Percentiles rank a stretch among this genome's conserved stretches.
These are phyloP conservation scores for Philonicus albiceps DNA, from an alignment of 2,888 invertebrate species.

Conservation along the genomic window DNA sequence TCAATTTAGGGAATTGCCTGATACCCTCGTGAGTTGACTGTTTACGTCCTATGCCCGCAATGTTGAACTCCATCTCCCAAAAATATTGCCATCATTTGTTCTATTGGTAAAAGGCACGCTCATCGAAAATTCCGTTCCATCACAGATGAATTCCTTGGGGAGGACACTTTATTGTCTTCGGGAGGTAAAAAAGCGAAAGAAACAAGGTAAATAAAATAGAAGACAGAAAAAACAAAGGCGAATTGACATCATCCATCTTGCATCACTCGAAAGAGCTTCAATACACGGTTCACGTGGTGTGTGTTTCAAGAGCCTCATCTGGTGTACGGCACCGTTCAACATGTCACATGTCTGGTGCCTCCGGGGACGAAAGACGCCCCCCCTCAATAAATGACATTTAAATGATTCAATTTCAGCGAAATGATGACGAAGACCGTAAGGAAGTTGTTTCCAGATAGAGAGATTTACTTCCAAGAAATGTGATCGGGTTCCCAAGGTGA, in stretches of 20 bases:
- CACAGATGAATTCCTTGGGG: not conserved
- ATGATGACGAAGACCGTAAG: not conserved
- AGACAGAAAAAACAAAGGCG: slow-evolving; percentile 3
- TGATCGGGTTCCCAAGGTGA: not conserved
- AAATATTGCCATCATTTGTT: not conserved
- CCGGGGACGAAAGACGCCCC: not conserved
- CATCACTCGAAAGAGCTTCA: not conserved
- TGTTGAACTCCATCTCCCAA: not conserved
- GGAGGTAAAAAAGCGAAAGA: slow-evolving; percentile 3
- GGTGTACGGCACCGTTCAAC: not conserved
- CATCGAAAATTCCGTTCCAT: slow-evolving; percentile 11
- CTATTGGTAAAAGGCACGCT: not conserved
- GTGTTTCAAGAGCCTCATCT: not conserved
- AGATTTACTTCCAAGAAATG: not conserved
- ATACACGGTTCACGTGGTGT: not conserved
- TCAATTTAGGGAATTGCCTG: not conserved
- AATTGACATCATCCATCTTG: slow-evolving; percentile 20
- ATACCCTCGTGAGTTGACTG: not conserved
- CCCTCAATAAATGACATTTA: slow-evolving; percentile 20
- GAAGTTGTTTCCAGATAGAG: not conserved
- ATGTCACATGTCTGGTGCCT: not conserved
- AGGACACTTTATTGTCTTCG: not conserved
- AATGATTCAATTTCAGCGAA: slow-evolving; percentile 19
- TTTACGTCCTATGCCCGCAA: not conserved
- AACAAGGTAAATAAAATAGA: not conserved